Evolutionary conservation across 2,797 vertebrate genomes (phyloP), one percentile per base, ranked within the genome.

Genomic region (Trematomus bernacchii): DNA sequence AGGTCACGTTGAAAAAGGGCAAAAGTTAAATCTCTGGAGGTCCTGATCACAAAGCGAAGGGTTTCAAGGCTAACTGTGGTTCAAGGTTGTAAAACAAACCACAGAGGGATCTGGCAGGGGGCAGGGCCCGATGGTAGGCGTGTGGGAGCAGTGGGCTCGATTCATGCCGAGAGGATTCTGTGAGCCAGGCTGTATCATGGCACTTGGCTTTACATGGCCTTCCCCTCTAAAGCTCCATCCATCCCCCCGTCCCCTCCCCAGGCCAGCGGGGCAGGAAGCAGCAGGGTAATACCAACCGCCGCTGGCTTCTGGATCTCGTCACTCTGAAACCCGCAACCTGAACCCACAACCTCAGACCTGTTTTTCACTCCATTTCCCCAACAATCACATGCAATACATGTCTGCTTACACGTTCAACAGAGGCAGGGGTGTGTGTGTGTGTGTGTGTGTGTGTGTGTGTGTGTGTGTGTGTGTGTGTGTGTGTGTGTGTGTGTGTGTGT

Each of bases 41-140:
- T 77, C 66, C 66, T 85, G 78, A 89, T 91, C 89, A 86, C 82
- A 79, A 85, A 42, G 63, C 76, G 65, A 83, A 83, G 82, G 87
- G 87, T 90, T 81, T 80, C 81, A 92, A 91, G 91, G 91, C 90
- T 87, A 92, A 88, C 79, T 77, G 77, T 81, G 90, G 91, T 93
- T 94, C 92, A 94, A 91, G 91, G 92, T 91, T 93, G 91, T 94
- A 92, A 95, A 95, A 92, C 71, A 89, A 93, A 93, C 91, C 92
- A 73, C 91, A 88, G 74, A 54, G 81, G 87, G 88, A 84, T 91
- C 90, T 93, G 91, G 87, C 89, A 82, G 80, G 85, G 82, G 83
- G 71, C 71, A 44, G 71, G 73, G 82, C 80, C 76, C 43, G 43
- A 65, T 78, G 74, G 70, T 80, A 82, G 69, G 75, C 85, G 76